These are phyloP conservation scores for Crypturellus undulatus DNA, from an alignment of 2,113 vertebrate species.

Conservation along the genomic window DNA sequence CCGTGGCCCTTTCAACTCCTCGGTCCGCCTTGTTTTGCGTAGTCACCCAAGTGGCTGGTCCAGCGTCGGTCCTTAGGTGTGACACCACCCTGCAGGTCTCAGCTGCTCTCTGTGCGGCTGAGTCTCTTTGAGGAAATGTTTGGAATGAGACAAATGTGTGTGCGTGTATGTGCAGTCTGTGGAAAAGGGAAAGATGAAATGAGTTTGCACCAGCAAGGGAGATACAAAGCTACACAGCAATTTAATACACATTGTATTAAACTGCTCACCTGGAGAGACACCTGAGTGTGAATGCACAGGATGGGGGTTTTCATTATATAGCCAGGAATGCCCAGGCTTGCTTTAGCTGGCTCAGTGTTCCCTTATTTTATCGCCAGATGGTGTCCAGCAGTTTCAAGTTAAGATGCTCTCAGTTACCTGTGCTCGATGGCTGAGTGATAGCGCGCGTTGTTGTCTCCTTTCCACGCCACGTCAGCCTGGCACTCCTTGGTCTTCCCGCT, in stretches of 20 bases:
- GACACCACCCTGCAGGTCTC: background rate
- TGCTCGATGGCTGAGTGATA: background rate
- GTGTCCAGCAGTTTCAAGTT: constrained; percentile 14
- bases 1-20: background rate
- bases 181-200: background rate
- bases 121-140: background rate
- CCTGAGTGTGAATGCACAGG: background rate
- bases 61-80: background rate
- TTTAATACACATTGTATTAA: background rate
- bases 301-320: background rate
- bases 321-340: background rate
- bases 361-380: constrained; percentile 13
- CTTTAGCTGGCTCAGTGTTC: background rate
- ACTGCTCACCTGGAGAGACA: background rate
- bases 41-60: background rate
- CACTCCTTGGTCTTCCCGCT: background rate
- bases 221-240: constrained; percentile 4
- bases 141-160: background rate
- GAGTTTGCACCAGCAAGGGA: background rate
- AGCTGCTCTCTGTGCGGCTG: background rate
- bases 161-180: background rate
- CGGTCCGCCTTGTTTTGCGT: background rate
- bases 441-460: background rate
- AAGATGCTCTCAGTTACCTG: constrained; percentile 6
- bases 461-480: constrained; percentile 24